A percentile compares a stretch with the other conserved stretches of the same genome.
These are phyloP conservation scores for Steinernema feltiae DNA, from an alignment of 1,140 invertebrate species.

Conservation along the genomic window DNA sequence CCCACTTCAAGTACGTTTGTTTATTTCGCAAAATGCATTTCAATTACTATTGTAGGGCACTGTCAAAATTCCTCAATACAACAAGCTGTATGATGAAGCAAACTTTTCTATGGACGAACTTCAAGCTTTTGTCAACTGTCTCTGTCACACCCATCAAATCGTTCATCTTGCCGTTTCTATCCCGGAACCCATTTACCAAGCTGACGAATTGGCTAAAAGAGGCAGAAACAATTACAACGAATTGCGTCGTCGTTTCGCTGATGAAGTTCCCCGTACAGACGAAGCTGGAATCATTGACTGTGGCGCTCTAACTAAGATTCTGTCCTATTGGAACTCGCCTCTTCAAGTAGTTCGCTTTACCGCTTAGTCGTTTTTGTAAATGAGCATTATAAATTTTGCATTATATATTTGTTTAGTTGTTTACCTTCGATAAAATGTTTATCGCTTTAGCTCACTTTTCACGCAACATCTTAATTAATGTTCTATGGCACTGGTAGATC, in stretches of 20 bases:
- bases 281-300: slow-evolving; percentile 16
- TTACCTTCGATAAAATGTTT: too few species aligned
- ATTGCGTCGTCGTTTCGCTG: not conserved
- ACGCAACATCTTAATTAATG: too few species aligned
- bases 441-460: too few species aligned
- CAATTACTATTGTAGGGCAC: slow-evolving; percentile 23
- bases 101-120: slow-evolving; percentile 22
- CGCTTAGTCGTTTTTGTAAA: too few species aligned
- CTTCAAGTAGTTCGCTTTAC: slow-evolving; percentile 17
- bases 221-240: slow-evolving; percentile 12
- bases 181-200: slow-evolving; percentile 35
- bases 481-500: too few species aligned
- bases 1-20: slow-evolving; percentile 15
- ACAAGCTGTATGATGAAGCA: slow-evolving; percentile 14
- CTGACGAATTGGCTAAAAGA: slow-evolving; percentile 34
- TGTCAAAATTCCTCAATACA: slow-evolving; percentile 14
- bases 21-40: not conserved
- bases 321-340: slow-evolving; percentile 16
- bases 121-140: slow-evolving; percentile 17
- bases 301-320: not conserved
- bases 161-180: slow-evolving; percentile 17
- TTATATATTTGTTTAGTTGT: too few species aligned
- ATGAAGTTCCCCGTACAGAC: not conserved
- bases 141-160: slow-evolving; percentile 30
- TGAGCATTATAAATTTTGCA: too few species aligned